Conservation (phyloP, 2,113 vertebrate genomes). For the Alethe diademata region DNA sequence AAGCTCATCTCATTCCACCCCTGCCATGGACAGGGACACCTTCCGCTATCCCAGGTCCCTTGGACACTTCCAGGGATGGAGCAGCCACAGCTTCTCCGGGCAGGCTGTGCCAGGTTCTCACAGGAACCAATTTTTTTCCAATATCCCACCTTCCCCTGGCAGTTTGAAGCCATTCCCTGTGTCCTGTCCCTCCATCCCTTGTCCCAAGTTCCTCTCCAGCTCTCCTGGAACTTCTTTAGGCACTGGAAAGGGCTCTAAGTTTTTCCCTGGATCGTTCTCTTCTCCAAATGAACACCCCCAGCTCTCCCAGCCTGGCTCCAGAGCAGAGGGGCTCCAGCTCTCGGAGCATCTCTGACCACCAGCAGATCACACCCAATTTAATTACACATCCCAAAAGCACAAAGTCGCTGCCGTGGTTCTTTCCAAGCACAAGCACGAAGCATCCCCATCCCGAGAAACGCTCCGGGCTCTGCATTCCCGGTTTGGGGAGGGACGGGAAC, state of each 20-base stretch:
- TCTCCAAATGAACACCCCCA: neutral
- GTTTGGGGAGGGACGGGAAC: rapidly evolving
- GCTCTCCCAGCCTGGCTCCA: neutral
- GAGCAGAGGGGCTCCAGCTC: neutral
- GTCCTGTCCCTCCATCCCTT: neutral
- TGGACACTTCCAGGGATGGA: neutral
- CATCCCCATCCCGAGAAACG: rapidly evolving
- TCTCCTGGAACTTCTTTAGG: neutral
- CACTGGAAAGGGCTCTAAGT: rapidly evolving
- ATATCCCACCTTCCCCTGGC: neutral
- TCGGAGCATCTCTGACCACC: neutral
- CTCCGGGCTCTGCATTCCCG: neutral
- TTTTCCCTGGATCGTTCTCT: neutral
- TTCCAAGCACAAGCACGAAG: neutral
- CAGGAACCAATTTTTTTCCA: too few species aligned
- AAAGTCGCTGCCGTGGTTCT: rapidly evolving
- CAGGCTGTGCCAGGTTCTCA: neutral
- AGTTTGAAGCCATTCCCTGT: neutral
- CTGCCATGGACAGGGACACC: neutral
- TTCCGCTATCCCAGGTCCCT: neutral
- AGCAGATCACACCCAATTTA: rapidly evolving
- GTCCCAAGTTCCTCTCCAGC: neutral
- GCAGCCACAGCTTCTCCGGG: neutral
- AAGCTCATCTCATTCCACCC: neutral
- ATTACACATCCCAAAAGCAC: rapidly evolving